phyloP scores from a whole-genome alignment of 1,140 invertebrate genomes.

The Penaeus indicus region DNA sequence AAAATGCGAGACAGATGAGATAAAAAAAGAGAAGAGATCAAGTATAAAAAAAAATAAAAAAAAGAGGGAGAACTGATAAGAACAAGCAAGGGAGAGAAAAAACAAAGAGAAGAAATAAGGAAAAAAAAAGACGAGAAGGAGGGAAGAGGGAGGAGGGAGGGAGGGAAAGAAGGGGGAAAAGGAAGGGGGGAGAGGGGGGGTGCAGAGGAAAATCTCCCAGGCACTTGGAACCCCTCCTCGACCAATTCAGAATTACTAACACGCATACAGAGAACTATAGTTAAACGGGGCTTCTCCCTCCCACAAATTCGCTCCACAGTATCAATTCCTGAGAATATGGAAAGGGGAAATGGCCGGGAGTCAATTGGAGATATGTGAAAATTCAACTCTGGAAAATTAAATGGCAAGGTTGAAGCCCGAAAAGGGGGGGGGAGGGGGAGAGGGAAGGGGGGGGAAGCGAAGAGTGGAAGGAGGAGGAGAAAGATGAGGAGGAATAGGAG shows the following conservation, averaged over 20 bases:
- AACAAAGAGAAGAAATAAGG: no score
- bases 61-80: no score
- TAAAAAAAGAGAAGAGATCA: no score
- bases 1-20: no score
- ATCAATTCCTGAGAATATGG: constrained; percentile 41
- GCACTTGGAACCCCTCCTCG: not conserved
- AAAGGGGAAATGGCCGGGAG: constrained; percentile 37
- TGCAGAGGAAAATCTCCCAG: not conserved
- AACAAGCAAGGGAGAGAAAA: no score
- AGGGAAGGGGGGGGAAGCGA: not conserved
- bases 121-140: no score
- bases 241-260: not conserved
- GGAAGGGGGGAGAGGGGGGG: not conserved
- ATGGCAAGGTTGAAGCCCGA: constrained; percentile 45
- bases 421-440: constrained; percentile 3
- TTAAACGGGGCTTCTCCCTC: not conserved
- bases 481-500: not conserved
- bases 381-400: constrained; percentile 58
- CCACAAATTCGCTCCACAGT: constrained; percentile 42
- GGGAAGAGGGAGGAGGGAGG: not conserved
- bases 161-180: not conserved
- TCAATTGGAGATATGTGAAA: constrained; percentile 58
- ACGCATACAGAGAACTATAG: not conserved
- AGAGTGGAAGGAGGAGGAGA: not conserved
- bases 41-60: no score